Evolutionary conservation across 2,797 vertebrate species (phyloP).

Genomic region (Trichosurus vulpecula): DNA sequence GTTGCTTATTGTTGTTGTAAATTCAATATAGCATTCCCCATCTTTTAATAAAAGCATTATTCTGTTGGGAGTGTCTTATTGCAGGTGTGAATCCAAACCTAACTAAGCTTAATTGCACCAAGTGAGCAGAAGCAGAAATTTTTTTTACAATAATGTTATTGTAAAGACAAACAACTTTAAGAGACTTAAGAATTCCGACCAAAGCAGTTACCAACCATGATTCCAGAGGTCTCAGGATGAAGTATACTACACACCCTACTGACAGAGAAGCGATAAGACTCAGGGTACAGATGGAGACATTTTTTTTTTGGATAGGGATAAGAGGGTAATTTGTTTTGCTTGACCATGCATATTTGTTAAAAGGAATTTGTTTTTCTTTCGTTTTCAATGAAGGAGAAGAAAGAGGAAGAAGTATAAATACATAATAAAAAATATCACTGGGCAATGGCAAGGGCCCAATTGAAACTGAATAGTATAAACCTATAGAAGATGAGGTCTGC

Average conservation of each 20-base stretch:
- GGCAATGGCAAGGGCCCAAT: background rate
- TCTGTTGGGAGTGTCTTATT: no score
- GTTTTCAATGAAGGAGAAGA: background rate
- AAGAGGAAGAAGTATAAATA: background rate
- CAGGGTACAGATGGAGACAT: background rate
- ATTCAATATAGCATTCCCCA: no score
- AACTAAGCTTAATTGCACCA: no score
- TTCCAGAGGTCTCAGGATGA: background rate
- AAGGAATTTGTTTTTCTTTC: background rate
- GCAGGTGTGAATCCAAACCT: no score
- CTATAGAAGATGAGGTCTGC: background rate
- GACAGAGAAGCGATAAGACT: background rate
- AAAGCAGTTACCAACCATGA: background rate
- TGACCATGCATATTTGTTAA: background rate
- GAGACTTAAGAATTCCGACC: background rate
- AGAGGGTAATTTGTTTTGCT: background rate
- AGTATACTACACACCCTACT: background rate
- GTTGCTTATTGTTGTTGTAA: no score
- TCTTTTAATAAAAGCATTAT: no score
- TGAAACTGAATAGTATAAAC: background rate
- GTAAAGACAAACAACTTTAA: background rate
- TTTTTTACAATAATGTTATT: background rate
- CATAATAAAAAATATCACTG: background rate
- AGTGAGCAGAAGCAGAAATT: background rate
- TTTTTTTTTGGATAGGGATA: background rate